Evolutionary conservation across 2,113 vertebrate genomes (phyloP).

Genomic region (Tursiops truncatus): DNA sequence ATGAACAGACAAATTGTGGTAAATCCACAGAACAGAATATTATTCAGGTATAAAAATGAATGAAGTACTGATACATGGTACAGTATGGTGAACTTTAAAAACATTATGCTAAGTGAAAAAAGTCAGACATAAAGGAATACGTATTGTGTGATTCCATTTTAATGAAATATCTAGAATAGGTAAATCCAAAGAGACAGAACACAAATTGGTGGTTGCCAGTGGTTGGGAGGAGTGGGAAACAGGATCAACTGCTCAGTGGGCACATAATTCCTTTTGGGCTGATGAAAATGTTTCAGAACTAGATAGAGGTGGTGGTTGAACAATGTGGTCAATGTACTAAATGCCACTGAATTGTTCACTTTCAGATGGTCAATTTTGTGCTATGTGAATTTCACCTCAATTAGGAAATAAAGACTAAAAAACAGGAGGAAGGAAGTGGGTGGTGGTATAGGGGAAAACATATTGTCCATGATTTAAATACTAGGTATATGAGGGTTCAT

Average conservation of each 20-base stretch:
- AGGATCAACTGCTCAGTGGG: not conserved
- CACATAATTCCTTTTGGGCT: not conserved
- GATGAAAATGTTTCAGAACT: not conserved
- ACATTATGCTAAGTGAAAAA: not conserved
- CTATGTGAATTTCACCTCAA: not conserved
- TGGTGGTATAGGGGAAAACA: not conserved
- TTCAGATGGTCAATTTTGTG: not conserved
- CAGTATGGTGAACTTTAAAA: not conserved
- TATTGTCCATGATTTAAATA: not conserved
- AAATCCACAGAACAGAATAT: not conserved
- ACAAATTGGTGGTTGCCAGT: not conserved
- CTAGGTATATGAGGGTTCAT: not conserved
- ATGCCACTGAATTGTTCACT: not conserved
- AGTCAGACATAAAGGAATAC: not conserved
- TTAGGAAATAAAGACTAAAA: not conserved
- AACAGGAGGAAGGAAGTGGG: not conserved
- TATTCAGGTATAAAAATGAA: not conserved
- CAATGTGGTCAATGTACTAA: not conserved
- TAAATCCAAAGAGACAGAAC: not conserved
- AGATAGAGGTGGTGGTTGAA: not conserved
- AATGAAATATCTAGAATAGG: not conserved
- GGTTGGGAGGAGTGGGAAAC: not conserved
- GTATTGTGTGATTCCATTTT: not conserved
- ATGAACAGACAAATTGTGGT: not conserved
- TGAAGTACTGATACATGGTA: not conserved